Base-by-base conservation (phyloP, 2,888 invertebrate species). In the Galeopsomyia nigrocyanea region DNA sequence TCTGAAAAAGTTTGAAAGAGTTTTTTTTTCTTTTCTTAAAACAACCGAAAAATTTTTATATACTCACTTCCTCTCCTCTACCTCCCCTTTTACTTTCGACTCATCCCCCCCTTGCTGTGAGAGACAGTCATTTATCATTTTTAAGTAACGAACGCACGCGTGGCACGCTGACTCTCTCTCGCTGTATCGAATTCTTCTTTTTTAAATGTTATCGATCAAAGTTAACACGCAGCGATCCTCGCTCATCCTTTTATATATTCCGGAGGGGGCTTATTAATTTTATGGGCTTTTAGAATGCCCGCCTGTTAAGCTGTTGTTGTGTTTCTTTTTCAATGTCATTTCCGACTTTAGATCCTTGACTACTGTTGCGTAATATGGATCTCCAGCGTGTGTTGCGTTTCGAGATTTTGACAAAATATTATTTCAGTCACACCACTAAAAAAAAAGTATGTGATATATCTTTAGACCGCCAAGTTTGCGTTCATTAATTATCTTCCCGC, bases 1-100 rank as follows among this genome's bases (percentile, higher is more conserved):
- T 80, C 85, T 85, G 74, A 5, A 78, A 76, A 26, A 26, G 26
- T 26, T 39, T 10, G 7, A 10, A 65, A 62, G 55, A 56, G 26
- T 26, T n/a, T n/a, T n/a, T n/a, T n/a, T n/a, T n/a, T n/a, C n/a
- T n/a, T n/a, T n/a, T n/a, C n/a, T n/a, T n/a, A n/a, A n/a, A n/a
- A n/a, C n/a, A n/a, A n/a, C 47, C 50, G 53, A 21, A 26, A 26
- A 3, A 26, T 26, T 53, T 19, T 68, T 26, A 26, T 22, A 26
- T 26, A n/a, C 56, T 22, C 22, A 10, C 17, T n/a, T 13, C n/a
- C 50, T 39, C 39, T 14, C 56, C 39, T 14, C 56, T 13, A 49
- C 26, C 50, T 61, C 55, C 17, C 5, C 69, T 47, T 39, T 53
- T 10, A 5, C 13, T 10, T 39, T 39, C 13, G 39, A 10, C 49